Percentiles rank a stretch among this genome's conserved stretches.
Evolutionary conservation across 2,113 vertebrate genomes (phyloP).

Genomic region (Myrmecophaga tridactyla): DNA sequence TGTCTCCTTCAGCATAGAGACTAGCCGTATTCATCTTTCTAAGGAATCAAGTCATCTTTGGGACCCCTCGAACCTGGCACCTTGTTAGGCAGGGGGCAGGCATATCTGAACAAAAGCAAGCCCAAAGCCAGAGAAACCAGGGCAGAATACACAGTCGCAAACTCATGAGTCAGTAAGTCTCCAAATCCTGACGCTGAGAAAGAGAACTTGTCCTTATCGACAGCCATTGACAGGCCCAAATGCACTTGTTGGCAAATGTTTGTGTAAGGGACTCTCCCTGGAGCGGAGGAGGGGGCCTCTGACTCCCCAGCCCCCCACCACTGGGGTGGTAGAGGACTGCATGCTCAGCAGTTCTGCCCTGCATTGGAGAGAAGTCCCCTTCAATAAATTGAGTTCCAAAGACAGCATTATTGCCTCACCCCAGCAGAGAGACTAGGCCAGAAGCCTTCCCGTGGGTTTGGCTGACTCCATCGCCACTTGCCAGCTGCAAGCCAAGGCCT

Average conservation of each 20-base stretch:
- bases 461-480: accelerated
- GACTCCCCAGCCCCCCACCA: constrained; percentile 9
- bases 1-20: too few species aligned
- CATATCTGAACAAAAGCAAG: accelerated
- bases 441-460: accelerated
- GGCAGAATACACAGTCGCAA: background rate
- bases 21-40: accelerated
- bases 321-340: accelerated
- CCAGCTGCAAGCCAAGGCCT: background rate
- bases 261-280: constrained; percentile 76
- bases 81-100: background rate
- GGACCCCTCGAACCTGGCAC: accelerated
- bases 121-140: background rate
- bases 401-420: background rate
- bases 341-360: background rate
- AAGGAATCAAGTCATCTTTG: background rate
- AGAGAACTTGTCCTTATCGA: constrained; percentile 68
- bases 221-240: constrained; percentile 79
- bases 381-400: background rate
- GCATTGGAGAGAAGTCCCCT: background rate
- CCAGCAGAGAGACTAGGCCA: accelerated
- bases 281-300: constrained; percentile 53
- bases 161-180: background rate
- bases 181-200: background rate
- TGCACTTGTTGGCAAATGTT: constrained; percentile 82